These are phyloP conservation scores for Sphenodon punctatus DNA, from an alignment of 2,797 vertebrate species.

Conservation along the genomic window DNA sequence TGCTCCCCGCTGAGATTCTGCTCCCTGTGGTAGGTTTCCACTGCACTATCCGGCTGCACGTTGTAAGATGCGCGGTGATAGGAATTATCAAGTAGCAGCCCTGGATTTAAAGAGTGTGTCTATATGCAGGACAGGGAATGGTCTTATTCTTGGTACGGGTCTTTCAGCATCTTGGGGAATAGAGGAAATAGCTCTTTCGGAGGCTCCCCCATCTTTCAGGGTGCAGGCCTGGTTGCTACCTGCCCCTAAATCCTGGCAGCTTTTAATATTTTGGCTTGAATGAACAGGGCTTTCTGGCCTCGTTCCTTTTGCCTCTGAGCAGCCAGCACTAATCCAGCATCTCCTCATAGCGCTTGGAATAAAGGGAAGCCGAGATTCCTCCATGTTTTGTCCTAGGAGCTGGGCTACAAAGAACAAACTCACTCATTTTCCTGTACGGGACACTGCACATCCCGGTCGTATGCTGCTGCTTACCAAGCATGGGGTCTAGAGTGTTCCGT, in stretches of 20 bases:
- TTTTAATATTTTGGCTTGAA: not conserved
- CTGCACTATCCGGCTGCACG: too few species aligned
- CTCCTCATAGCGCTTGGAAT: not conserved
- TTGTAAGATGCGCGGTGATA: not conserved
- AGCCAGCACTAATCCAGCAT: not conserved
- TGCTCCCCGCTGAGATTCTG: too few species aligned
- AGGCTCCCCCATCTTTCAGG: too few species aligned
- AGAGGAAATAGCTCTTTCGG: too few species aligned
- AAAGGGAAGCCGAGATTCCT: not conserved
- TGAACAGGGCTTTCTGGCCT: not conserved
- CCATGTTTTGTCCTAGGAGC: not conserved
- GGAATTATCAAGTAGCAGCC: not conserved
- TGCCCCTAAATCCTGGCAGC: not conserved
- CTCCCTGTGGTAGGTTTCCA: too few species aligned
- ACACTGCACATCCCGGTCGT: not conserved
- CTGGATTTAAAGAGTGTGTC: not conserved
- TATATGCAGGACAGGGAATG: not conserved
- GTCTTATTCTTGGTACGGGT: too few species aligned
- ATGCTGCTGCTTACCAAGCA: not conserved
- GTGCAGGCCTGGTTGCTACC: too few species aligned
- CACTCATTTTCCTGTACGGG: not conserved
- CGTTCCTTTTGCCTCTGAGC: not conserved
- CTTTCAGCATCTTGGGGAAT: too few species aligned
- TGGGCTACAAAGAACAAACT: not conserved
- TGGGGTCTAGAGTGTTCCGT: not conserved